phyloP scores from a whole-genome alignment of 2,113 vertebrate genomes.

The Rhinolophus ferrumequinum region DNA sequence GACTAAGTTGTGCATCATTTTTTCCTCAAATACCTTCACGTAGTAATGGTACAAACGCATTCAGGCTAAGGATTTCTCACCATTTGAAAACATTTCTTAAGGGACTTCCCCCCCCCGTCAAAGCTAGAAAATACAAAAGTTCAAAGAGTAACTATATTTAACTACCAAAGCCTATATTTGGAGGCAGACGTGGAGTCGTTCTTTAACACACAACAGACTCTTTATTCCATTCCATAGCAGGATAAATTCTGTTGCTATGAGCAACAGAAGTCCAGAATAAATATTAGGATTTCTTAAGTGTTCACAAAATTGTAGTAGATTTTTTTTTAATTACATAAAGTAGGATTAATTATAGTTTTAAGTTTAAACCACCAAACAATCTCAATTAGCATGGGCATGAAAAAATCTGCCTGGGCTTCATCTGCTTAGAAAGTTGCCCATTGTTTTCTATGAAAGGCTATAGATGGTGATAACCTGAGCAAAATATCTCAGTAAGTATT shows the following conservation, averaged over 20 bases:
- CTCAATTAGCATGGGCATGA: background rate
- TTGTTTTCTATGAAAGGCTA: background rate
- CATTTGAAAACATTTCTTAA: background rate
- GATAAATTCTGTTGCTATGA: slow-evolving; percentile 64
- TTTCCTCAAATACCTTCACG: background rate
- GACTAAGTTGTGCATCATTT: background rate
- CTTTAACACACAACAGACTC: slow-evolving; percentile 64
- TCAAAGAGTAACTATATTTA: slow-evolving; percentile 25
- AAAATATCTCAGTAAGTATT: background rate
- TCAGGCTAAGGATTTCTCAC: background rate
- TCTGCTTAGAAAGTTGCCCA: background rate
- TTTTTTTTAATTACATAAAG: background rate
- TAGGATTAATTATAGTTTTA: slow-evolving; percentile 29
- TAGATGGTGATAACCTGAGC: background rate
- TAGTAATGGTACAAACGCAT: background rate
- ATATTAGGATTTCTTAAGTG: slow-evolving; percentile 33
- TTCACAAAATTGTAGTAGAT: background rate
- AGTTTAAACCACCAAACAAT: slow-evolving; percentile 27
- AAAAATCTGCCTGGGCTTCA: background rate
- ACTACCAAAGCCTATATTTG: slow-evolving; percentile 43
- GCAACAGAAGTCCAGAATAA: slow-evolving; percentile 71
- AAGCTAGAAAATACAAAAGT: background rate
- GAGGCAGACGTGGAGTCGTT: background rate
- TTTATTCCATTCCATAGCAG: slow-evolving; percentile 64
- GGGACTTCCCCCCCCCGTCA: background rate